These are phyloP conservation scores for Drosophila prolongata DNA, from an alignment of 2,888 invertebrate genomes.

Conservation along the genomic window DNA sequence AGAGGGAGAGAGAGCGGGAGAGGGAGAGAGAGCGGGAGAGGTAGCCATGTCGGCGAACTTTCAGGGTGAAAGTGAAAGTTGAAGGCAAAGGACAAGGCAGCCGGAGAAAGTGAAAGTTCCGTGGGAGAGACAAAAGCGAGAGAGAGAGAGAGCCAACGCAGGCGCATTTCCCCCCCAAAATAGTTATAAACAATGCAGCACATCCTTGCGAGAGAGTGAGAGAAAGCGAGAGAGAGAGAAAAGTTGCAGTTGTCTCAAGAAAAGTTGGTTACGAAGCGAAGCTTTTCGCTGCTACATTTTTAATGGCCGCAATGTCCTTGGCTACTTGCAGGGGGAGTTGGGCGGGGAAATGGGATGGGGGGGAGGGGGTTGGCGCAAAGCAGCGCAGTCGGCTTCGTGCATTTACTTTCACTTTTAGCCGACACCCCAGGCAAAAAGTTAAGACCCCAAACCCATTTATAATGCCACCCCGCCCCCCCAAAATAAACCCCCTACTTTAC, in stretches of 20 bases:
- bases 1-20: constrained; percentile 21
- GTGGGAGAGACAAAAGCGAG: constrained; percentile 8
- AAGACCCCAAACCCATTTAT: not conserved
- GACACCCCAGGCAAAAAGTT: constrained; percentile 57
- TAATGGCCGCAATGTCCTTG: constrained; percentile 84
- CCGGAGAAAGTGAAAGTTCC: constrained; percentile 65
- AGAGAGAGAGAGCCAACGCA: constrained; percentile 38
- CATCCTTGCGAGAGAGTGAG: constrained; percentile 3
- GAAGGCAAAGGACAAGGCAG: constrained; percentile 76
- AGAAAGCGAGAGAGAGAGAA: constrained; percentile 7
- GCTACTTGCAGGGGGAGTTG: constrained; percentile 63
- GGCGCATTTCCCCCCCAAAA: constrained; percentile 25
- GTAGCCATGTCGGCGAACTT: constrained; percentile 68
- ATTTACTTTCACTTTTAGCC: constrained; percentile 77
- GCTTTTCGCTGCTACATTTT: constrained; percentile 73
- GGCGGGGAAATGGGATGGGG: not conserved
- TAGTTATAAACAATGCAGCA: constrained; percentile 57
- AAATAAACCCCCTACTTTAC: constrained; percentile 5
- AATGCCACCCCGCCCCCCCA: not conserved
- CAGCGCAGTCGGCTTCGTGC: constrained; percentile 50
- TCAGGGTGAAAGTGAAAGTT: constrained; percentile 77
- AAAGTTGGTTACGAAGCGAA: constrained; percentile 41
- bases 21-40: constrained; percentile 13
- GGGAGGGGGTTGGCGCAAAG: not conserved
- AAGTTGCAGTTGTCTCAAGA: constrained; percentile 67